Evolutionary conservation across 2,797 vertebrate genomes (phyloP), one percentile per base, ranked within the genome.

Genomic region (Hypotaenidia philippensis): DNA sequence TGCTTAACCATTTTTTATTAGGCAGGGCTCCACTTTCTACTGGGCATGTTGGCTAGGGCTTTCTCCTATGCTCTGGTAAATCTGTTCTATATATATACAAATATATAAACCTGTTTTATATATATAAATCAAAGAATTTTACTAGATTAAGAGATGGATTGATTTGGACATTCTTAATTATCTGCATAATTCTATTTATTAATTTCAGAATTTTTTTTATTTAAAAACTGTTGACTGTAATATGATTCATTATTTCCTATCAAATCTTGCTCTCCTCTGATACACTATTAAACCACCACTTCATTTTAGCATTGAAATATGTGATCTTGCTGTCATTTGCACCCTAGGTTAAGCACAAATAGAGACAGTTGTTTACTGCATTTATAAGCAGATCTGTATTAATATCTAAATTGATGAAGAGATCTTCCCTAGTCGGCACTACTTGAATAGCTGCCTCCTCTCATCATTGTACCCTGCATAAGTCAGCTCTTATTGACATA

Each of bases 31-130:
- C 72, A 21, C 26, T 65, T 79, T 84, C 36, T 70, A 41, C 12
- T n/a, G 5, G 49, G 36, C 1, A 1, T 11, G 1, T 34, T 74
- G 32, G 25, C n/a, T 74, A 47, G 9, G n/a, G 3, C 5, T 25
- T 65, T 65, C 13, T 83, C 25, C 74, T 57, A 47, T 19, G 7
- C 23, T 77, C 89, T 66, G 20, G 20, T 3, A 56, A 83, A 68
- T 69, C 15, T 61, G 5, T 50, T 22, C 14, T 55, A 47, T 70
- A 1, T 1, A 12, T 19, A 45, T 26, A 72, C 40, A 41, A 81
- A 71, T 56, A 2, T 68, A 94, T 82, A 5, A 74, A 57, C 31
- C 45, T 47, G 21, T 47, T 44, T 47, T 47, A 13, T 70, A 1
- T 1, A 11, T 19, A 45, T 23, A 72, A 83, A 75, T 57, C 2